Evolutionary conservation across 1,140 invertebrate genomes (phyloP), one percentile per base, ranked within the genome.

Genomic region (Uloborus diversus): DNA sequence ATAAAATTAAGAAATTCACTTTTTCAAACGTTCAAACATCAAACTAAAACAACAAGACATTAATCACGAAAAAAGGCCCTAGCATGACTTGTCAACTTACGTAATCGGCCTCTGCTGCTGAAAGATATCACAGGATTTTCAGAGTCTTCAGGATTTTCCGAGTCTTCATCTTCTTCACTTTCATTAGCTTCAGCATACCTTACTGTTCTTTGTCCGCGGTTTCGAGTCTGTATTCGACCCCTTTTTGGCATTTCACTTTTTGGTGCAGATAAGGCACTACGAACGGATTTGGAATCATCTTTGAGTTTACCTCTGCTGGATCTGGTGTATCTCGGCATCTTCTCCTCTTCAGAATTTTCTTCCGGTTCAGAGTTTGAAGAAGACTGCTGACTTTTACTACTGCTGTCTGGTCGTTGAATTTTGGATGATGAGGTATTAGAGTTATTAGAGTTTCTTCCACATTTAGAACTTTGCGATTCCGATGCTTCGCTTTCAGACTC

Each of bases 101-200:
- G 89, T 42, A 96, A 90, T 35, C 95, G 89, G 4, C 95, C 95
- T 37, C 94, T 89, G 84, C 93, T 95, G 86, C 94, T 96, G 35
- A 94, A 89, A 88, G 90, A 89, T 82, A 92, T 88, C 83, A 89
- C 83, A 83, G 86, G 87, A n/a, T n/a, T n/a, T 32, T 85, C 81
- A 25, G 80, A 33, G n/a, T n/a, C n/a, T 25, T 83, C 82, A 64
- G 83, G 82, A 65, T 84, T 86, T 53, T 86, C 85, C 68, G 88
- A 86, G 82, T 87, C 87, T 70, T 86, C 84, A 76, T 85, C 85
- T 56, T 76, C 65, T 51, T 78, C 47, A 14, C 81, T 82, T 9
- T n/a, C 25, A 9, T 56, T 23, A 56, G 20, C 14, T 51, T 86
- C 85, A 4, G 78, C 71, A 70, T 88, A 88, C 7, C 81, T 83